These are phyloP conservation scores for Progne subis DNA, from an alignment of 2,113 vertebrate species.

Conservation along the genomic window DNA sequence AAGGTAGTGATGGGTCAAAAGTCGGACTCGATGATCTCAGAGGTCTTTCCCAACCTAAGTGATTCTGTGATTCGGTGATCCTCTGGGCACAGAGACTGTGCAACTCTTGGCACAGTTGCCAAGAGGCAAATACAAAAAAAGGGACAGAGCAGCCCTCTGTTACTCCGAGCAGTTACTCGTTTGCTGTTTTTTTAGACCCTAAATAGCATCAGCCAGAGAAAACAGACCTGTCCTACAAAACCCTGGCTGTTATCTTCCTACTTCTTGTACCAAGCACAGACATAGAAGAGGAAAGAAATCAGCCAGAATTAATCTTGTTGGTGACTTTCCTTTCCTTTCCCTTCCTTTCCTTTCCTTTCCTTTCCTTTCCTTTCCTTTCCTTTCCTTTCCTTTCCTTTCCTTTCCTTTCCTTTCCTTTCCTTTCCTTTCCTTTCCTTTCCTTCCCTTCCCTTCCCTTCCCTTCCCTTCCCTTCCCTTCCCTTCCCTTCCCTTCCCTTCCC, in stretches of 20 bases:
- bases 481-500: no score
- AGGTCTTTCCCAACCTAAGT: background rate
- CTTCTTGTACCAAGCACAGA: background rate
- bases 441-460: no score
- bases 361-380: no score
- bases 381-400: no score
- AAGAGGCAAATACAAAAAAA: background rate
- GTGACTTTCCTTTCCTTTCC: background rate
- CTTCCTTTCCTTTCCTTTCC: background rate
- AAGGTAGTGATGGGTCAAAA: background rate
- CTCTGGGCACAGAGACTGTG: background rate
- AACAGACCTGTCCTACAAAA: background rate
- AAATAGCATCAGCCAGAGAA: background rate
- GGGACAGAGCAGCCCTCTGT: background rate
- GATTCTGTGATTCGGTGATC: background rate
- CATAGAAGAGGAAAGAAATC: background rate
- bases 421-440: no score
- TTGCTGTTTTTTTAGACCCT: background rate
- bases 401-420: no score
- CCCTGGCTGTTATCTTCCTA: background rate
- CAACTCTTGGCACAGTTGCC: background rate
- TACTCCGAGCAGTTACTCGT: background rate
- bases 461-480: no score
- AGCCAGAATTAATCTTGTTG: background rate
- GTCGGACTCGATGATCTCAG: background rate